phyloP scores from a whole-genome alignment of 1,140 invertebrate species.

The Linepithema humile region DNA sequence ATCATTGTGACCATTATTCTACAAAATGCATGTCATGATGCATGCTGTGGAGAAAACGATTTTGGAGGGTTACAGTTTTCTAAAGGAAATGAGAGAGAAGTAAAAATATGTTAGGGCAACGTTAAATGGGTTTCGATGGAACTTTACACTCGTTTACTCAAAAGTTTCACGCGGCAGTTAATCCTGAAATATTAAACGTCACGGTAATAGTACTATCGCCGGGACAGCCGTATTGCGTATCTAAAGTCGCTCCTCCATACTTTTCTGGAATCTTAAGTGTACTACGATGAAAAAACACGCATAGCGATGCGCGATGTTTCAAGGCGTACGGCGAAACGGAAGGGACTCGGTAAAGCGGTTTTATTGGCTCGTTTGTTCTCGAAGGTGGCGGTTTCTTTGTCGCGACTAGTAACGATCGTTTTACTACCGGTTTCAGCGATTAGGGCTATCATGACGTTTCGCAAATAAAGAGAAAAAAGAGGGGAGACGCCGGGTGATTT shows the following conservation, averaged over 20 bases:
- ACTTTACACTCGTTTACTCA: background rate
- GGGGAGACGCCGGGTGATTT: conserved; percentile 63
- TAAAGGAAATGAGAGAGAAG: background rate
- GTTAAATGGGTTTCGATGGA: background rate
- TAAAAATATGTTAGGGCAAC: background rate
- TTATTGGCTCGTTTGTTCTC: conserved; percentile 72
- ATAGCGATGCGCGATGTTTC: conserved; percentile 39
- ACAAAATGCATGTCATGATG: background rate
- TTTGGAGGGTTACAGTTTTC: background rate
- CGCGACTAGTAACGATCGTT: conserved; percentile 74
- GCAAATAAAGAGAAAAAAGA: conserved; percentile 64
- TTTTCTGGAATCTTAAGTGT: conserved; percentile 67
- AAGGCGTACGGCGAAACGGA: conserved; percentile 59
- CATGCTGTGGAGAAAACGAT: background rate
- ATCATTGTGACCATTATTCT: background rate
- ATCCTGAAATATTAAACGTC: conserved; percentile 36
- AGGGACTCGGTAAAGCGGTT: conserved; percentile 63
- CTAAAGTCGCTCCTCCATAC: conserved; percentile 40
- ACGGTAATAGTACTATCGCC: background rate
- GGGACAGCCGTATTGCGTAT: conserved; percentile 25
- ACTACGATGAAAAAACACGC: conserved; percentile 47
- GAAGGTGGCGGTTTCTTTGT: conserved; percentile 73
- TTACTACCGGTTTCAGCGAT: conserved; percentile 75
- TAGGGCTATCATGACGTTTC: conserved; percentile 72
- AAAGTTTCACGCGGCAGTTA: conserved; percentile 17